Base-by-base conservation (phyloP, 1,140 invertebrate species). In the Diprion similis region DNA sequence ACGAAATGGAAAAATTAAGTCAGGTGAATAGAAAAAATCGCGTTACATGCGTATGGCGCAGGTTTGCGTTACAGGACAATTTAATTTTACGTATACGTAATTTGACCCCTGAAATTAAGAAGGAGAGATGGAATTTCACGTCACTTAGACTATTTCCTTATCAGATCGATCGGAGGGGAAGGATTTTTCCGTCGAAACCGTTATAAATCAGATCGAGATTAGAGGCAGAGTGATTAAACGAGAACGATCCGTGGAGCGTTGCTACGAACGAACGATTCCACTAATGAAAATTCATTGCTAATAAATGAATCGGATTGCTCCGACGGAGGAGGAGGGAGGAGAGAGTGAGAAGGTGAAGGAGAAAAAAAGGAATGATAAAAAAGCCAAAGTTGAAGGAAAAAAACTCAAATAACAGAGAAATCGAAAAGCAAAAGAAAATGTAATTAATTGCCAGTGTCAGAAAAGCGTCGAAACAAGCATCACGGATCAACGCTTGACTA, bases 401-500 rank as follows among this genome's bases (percentile, higher is more conserved):
- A 37, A 37, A 37, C 2, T 6, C 24, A 37, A 37, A 37, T 37
- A 37, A 37, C 24, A 37, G 1, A 37, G 1, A 37, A 59, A 59
- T 15, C n/a, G n/a, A 59, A 59, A 59, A 59, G 51, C n/a, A 15
- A 17, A 17, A 37, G 24, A 37, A 37, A 59, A 15, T 18, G 66
- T 68, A 45, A 68, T 68, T 68, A 68, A 68, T 68, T 68, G 19
- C 66, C 17, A 18, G 15, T 68, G 66, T 45, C 66, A 68, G 66
- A 68, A 68, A 68, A 68, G 66, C 66, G 66, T 68, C 66, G 66
- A 68, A 68, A 68, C 66, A 68, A 68, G 66, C 15, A 68, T 15
- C 66, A 68, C 66, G 66, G 66, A 68, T 68, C 66, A 68, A 68
- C 66, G 66, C 66, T 68, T 45, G 66, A 24, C 66, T 68, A 68